A percentile compares a stretch with the other conserved stretches of the same genome.
These are phyloP conservation scores for Aphelocoma coerulescens DNA, from an alignment of 2,113 vertebrate genomes.

Conservation along the genomic window DNA sequence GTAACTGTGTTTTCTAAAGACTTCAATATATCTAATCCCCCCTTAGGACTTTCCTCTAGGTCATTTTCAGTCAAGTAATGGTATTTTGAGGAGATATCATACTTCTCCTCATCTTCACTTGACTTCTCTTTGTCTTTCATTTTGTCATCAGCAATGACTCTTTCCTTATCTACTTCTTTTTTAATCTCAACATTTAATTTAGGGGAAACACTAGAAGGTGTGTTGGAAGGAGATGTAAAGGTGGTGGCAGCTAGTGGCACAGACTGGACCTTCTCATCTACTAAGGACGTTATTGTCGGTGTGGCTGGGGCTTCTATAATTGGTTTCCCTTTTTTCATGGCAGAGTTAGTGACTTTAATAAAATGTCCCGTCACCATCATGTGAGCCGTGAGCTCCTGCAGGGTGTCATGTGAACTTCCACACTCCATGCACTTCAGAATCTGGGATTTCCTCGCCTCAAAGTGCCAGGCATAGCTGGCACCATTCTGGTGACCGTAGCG, in stretches of 20 bases:
- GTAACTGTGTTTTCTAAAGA: conserved; percentile 98
- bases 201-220: conserved; percentile 85
- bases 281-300: conserved; percentile 70
- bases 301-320: conserved; percentile 84
- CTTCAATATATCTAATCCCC: conserved; percentile 95
- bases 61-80: conserved; percentile 96
- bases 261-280: conserved; percentile 94
- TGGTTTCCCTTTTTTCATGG: conserved; percentile 97
- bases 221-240: conserved; percentile 88
- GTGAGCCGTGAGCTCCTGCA: conserved; percentile 96
- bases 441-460: conserved; percentile 96
- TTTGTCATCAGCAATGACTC: conserved; percentile 78
- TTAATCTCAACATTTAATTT: conserved; percentile 87
- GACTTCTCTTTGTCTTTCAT: conserved; percentile 84
- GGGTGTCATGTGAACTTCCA: conserved; percentile 93
- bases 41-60: conserved; percentile 94
- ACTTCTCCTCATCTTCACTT: conserved; percentile 90
- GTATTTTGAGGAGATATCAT: conserved; percentile 94
- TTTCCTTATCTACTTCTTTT: conserved; percentile 91
- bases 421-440: conserved; percentile 99
- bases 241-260: conserved; percentile 95
- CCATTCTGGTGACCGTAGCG: conserved; percentile 97
- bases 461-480: conserved; percentile 99
- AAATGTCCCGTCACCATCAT: conserved; percentile 99
- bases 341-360: conserved; percentile 98